Evolutionary conservation across 1,140 invertebrate species (phyloP).

Genomic region (Drosophila lini): DNA sequence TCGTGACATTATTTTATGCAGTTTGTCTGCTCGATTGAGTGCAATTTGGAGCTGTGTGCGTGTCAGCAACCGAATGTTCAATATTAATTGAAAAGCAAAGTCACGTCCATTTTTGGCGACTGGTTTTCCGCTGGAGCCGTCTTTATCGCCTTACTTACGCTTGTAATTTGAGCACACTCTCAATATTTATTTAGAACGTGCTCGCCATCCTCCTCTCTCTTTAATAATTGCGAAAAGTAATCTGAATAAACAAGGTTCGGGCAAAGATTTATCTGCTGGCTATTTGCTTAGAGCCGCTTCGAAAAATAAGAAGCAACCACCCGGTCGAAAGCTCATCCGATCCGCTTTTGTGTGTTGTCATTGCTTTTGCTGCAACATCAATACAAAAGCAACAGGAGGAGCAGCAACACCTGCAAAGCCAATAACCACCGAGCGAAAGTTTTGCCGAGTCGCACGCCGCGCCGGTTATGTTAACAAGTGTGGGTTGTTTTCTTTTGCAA

Average conservation of each 20-base stretch:
- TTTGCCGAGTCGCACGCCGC: slow-evolving; percentile 35
- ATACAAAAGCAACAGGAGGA: slow-evolving; percentile 6
- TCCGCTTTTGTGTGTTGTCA: neutral
- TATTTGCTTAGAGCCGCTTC: slow-evolving; percentile 21
- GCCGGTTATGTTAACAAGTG: slow-evolving; percentile 61
- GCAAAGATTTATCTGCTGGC: slow-evolving; percentile 31
- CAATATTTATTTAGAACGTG: slow-evolving; percentile 65
- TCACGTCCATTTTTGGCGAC: slow-evolving; percentile 55
- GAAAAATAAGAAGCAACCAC: slow-evolving; percentile 37
- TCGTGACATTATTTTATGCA: slow-evolving; percentile 43
- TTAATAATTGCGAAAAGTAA: slow-evolving; percentile 62
- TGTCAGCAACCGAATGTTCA: slow-evolving; percentile 39
- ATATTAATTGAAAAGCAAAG: slow-evolving; percentile 35
- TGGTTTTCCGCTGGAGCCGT: slow-evolving; percentile 44
- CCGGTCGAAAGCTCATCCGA: slow-evolving; percentile 9
- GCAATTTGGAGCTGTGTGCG: slow-evolving; percentile 24
- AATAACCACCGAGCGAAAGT: slow-evolving; percentile 61
- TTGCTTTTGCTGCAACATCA: slow-evolving; percentile 6
- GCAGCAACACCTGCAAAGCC: slow-evolving; percentile 18
- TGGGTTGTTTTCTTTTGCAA: slow-evolving; percentile 30
- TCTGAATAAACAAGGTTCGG: slow-evolving; percentile 47
- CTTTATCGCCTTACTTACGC: slow-evolving; percentile 58
- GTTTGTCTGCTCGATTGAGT: slow-evolving; percentile 30
- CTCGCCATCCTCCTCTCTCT: slow-evolving; percentile 30
- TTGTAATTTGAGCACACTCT: slow-evolving; percentile 75